phyloP scores from a whole-genome alignment of 1,140 invertebrate species.

The Micrasema minimum region DNA sequence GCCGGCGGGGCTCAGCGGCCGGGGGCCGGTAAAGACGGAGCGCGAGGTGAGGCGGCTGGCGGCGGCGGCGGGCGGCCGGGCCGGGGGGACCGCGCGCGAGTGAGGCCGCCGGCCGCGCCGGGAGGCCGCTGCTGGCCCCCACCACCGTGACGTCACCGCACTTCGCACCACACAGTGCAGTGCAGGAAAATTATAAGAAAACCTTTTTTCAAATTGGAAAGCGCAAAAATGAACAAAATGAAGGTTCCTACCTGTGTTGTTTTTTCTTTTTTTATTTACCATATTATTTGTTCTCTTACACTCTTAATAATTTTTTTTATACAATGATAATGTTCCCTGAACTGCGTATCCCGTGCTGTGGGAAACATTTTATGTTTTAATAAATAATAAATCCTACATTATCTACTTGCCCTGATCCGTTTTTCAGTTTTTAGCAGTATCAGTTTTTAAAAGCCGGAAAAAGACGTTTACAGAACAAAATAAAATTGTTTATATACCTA shows the following conservation, averaged over 20 bases:
- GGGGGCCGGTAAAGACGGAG: constrained; percentile 49
- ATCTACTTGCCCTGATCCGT: too few species aligned
- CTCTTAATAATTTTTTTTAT: neutral
- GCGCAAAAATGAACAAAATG: neutral
- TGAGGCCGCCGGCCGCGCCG: constrained; percentile 50
- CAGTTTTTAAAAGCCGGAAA: too few species aligned
- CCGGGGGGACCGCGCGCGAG: constrained; percentile 44
- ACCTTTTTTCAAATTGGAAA: neutral
- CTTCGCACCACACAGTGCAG: too few species aligned
- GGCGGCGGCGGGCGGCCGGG: constrained; percentile 11
- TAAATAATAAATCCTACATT: too few species aligned
- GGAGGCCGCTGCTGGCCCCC: constrained; percentile 27
- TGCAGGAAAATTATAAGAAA: too few species aligned
- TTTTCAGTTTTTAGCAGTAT: too few species aligned
- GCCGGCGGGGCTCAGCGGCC: constrained; percentile 54
- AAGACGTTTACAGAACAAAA: too few species aligned
- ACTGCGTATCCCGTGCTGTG: too few species aligned
- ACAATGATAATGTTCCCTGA: too few species aligned
- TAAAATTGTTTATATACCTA: too few species aligned
- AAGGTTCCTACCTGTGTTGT: neutral
- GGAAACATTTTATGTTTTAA: too few species aligned
- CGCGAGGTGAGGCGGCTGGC: too few species aligned
- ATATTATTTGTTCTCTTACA: neutral
- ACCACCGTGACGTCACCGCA: constrained; percentile 47
- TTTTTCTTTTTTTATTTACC: neutral